Base-by-base conservation (phyloP, 35 echinoderm and acorn worm species). In the Ophiothrix spiculata region DNA sequence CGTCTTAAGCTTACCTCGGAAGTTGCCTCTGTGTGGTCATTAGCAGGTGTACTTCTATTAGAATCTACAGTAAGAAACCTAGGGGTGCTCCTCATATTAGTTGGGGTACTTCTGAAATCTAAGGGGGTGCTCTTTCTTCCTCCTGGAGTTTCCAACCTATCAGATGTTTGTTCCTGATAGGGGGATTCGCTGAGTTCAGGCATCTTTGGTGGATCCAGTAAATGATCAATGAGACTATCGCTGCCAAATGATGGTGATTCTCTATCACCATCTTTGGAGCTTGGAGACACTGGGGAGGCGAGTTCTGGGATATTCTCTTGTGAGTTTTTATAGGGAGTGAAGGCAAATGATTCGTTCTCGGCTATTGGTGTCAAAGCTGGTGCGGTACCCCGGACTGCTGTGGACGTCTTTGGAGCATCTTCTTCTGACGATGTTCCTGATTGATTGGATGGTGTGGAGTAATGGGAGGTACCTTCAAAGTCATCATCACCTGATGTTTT, bases 271-370 rank as follows among this genome's bases (percentile, higher is more conserved):
- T 69, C 10, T n/a, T 69, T 69, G 8, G 21, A 86, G 8, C 38
- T 76, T 19, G 88, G 88, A 6, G 80, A 82, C 31, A 78, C 82
- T 75, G 84, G 84, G 4, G 79, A 41, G 38, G 40, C 38, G 14
- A 23, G 6, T 0, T n/a, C 36, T 3, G 28, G 15, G 6, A 69
- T 69, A 15, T 69, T 2, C 29, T 69, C 60, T 25, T 28, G 17
- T 10, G 60, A 15, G 1, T 15, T 69, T 69, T 69, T 69, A 28
- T 69, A 69, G 3, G 60, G 60, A 69, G 60, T 69, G 25, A 69
- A 69, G 3, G 60, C 60, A n/a, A 25, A 69, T 2, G 60, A 69
- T 28, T 69, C 60, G 29, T 69, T 69, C 25, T 69, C 60, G 17
- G 60, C 8, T 10, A 69, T 69, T 12, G 60, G 60, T 2, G 60